Evolutionary conservation across 2,888 invertebrate genomes (phyloP).

Genomic region (Julus scanicus): DNA sequence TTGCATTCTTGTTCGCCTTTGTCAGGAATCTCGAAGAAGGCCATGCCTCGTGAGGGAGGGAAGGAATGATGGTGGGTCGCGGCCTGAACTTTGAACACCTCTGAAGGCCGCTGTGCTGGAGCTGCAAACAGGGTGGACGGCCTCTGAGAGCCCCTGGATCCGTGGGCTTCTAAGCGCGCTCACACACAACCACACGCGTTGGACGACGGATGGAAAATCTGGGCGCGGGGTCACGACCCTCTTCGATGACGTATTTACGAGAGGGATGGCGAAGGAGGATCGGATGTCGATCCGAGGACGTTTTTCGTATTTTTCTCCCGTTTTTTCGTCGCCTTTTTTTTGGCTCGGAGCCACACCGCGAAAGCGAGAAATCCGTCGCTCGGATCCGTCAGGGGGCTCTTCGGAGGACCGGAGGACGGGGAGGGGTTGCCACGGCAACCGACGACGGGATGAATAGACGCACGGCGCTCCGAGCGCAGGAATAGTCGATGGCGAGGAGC

Average conservation of each 20-base stretch:
- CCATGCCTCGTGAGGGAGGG: not conserved
- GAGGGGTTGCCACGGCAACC: slow-evolving; percentile 4
- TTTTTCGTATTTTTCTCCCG: not conserved
- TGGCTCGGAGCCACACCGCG: not conserved
- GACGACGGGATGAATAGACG: slow-evolving; percentile 5
- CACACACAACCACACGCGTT: too few relatives aligned
- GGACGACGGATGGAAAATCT: not conserved
- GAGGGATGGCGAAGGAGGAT: not conserved
- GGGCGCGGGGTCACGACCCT: not conserved
- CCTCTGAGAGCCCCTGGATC: too few relatives aligned
- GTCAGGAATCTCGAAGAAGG: not conserved
- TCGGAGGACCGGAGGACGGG: not conserved
- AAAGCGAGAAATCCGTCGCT: not conserved
- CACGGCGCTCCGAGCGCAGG: not conserved
- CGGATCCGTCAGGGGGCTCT: slow-evolving; percentile 20
- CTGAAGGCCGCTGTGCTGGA: too few relatives aligned
- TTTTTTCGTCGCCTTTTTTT: not conserved
- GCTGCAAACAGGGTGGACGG: too few relatives aligned
- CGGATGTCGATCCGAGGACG: not conserved
- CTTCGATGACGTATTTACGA: not conserved
- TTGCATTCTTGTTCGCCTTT: not conserved
- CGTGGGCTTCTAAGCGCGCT: too few relatives aligned
- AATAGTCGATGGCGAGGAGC: not conserved
- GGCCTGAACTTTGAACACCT: too few relatives aligned
- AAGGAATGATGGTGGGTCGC: too few relatives aligned